These are phyloP conservation scores for Idaea biselata DNA, from an alignment of 2,888 invertebrate species.

Conservation along the genomic window DNA sequence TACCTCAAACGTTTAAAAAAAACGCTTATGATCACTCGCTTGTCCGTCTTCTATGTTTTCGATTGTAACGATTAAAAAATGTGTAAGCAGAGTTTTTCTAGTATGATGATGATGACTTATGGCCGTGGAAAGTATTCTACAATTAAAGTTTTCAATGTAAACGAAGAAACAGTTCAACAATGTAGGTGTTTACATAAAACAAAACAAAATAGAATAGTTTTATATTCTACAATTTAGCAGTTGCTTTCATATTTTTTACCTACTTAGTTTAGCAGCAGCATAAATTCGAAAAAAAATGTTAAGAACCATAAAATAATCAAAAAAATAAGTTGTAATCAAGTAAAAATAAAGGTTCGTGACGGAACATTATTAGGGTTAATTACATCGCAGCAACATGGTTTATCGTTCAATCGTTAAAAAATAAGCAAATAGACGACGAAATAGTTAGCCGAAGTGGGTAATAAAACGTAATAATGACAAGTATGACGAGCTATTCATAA, in stretches of 20 bases:
- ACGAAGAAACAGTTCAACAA: no score
- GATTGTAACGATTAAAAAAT: no score
- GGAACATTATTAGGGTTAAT: neutral
- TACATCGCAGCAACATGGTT: constrained; percentile 9
- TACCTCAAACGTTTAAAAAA: no score
- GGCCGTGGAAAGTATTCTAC: no score
- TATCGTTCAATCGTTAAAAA: constrained; percentile 12
- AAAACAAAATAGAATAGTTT: neutral
- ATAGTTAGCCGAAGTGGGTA: constrained; percentile 12
- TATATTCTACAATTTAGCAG: neutral
- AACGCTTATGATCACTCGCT: no score
- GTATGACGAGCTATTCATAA: constrained; percentile 60
- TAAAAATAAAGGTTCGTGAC: neutral
- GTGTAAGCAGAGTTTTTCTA: no score
- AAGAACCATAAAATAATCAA: neutral
- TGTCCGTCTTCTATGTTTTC: no score
- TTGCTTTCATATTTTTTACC: neutral
- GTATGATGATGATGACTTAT: no score
- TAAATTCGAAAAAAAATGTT: neutral
- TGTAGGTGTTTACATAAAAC: no score
- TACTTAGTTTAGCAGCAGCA: neutral
- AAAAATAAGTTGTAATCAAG: neutral
- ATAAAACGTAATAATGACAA: constrained; percentile 51
- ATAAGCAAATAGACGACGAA: neutral
- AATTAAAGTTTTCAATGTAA: no score